phyloP scores from a whole-genome alignment of 1,140 invertebrate species.

The Tetranychus cinnabarinus region DNA sequence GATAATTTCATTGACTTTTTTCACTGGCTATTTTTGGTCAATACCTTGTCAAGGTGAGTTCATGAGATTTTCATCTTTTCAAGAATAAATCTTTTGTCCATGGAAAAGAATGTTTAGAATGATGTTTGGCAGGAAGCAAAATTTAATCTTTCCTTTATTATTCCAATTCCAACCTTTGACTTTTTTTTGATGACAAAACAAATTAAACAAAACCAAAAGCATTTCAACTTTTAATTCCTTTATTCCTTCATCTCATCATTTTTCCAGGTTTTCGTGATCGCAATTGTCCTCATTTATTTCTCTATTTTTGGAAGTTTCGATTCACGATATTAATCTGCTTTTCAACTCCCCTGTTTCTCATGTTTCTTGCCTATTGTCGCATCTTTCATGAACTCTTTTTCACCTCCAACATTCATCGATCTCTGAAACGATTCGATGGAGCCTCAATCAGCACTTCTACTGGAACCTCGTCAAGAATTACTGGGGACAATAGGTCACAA shows the following conservation, averaged over 20 bases:
- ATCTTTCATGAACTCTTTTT: slow-evolving; percentile 30
- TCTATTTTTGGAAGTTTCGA: background rate
- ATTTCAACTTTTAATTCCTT: too few species aligned
- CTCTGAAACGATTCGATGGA: background rate
- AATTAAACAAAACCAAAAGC: background rate
- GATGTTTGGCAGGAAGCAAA: background rate
- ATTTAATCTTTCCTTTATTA: background rate
- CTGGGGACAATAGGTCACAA: background rate
- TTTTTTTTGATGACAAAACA: background rate
- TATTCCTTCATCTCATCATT: too few species aligned
- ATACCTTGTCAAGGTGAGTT: slow-evolving; percentile 11
- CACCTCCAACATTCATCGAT: slow-evolving; percentile 22
- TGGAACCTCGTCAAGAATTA: background rate
- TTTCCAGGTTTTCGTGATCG: background rate
- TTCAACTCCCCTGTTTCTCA: background rate
- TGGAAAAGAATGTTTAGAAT: background rate
- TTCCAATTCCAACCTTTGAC: background rate
- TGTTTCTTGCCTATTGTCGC: slow-evolving; percentile 27
- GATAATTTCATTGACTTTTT: slow-evolving; percentile 3
- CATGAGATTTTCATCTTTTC: background rate
- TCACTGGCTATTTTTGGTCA: slow-evolving; percentile 4
- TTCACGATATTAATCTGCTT: background rate
- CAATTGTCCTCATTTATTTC: background rate
- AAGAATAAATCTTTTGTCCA: too few species aligned
- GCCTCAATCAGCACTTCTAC: background rate